A percentile compares a stretch with the other conserved stretches of the same genome.
Conservation (phyloP, 2,888 invertebrate genomes). For the Carpatolechia fugitivella region DNA sequence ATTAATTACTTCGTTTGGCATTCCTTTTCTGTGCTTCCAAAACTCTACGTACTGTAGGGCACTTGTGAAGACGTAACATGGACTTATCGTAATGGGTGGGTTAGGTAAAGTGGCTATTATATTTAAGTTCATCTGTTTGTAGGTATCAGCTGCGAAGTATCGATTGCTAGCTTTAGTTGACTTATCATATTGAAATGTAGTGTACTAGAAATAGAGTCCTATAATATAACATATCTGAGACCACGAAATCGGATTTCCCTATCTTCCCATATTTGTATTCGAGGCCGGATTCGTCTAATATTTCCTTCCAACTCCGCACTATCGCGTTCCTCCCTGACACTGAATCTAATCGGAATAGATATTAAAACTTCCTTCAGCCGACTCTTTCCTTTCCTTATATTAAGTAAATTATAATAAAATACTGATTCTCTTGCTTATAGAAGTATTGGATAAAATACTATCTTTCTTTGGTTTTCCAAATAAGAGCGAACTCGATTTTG, state of each 20-base stretch:
- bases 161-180: no score
- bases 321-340: conserved; percentile 77
- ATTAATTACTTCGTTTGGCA: no score
- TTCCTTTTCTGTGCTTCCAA: no score
- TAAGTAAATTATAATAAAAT: conserved; percentile 37
- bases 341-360: conserved; percentile 80
- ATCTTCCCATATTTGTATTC: conserved; percentile 78
- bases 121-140: no score
- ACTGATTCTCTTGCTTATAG: neutral
- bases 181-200: conserved; percentile 58
- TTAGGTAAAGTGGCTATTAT: no score
- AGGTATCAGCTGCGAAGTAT: no score
- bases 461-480: neutral
- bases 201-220: conserved; percentile 66
- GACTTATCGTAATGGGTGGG: no score
- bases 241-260: conserved; percentile 76
- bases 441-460: neutral
- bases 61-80: no score
- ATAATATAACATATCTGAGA: conserved; percentile 74
- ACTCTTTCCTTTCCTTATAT: conserved; percentile 51
- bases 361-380: conserved; percentile 75
- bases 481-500: neutral
- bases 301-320: conserved; percentile 75
- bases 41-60: no score
- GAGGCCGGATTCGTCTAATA: conserved; percentile 76